Evolutionary conservation across 2,888 invertebrate genomes (phyloP), one percentile per base, ranked within the genome.

Genomic region (Oscheius onirici): DNA sequence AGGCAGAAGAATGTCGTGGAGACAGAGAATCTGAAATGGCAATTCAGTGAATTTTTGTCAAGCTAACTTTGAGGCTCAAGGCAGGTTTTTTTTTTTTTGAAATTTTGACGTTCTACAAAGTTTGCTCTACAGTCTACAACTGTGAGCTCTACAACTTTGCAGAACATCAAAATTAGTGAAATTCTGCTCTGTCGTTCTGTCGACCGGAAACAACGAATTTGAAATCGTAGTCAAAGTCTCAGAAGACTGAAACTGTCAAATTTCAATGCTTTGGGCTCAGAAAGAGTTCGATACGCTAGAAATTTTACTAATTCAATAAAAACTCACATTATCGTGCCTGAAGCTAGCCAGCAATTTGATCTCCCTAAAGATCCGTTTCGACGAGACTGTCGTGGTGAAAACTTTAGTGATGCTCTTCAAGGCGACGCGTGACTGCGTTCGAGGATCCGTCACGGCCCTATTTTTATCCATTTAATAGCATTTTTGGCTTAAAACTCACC

Each of bases 391-490:
- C 88, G 97, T 97, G 90, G 97, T 97, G 92, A 99, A 99, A 90
- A 99, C 97, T 91, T 97, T 97, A 84, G 97, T 97, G 92, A 99
- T 93, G 91, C 99, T 99, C 91, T 99, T 99, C 87, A 99, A 92
- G 83, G 99, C 99, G 87, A 99, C 97, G 88, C 97, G 92, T 89
- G 95, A 93, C 84, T 97, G 95, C 91, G 96, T 95, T 87, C 99
- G 92, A 28, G 99, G 99, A 91, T 99, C 99, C 88, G 97, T 97
- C 87, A 99, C 97, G 84, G 97, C 95, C 97, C 97, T 97, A 92
- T 11, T 91, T 49, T 26, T 5, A 8, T 8, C 1, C n/a, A 6
- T 24, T 11, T 6, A 52, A 52, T n/a, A 5, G 8, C 17, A n/a
- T 10, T 52, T 15, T n/a, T 3, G 6, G 52, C 20, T n/a, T n/a